A percentile compares a stretch with the other conserved stretches of the same genome.
Evolutionary conservation across 2,113 vertebrate genomes (phyloP).

Genomic region (Passer domesticus): DNA sequence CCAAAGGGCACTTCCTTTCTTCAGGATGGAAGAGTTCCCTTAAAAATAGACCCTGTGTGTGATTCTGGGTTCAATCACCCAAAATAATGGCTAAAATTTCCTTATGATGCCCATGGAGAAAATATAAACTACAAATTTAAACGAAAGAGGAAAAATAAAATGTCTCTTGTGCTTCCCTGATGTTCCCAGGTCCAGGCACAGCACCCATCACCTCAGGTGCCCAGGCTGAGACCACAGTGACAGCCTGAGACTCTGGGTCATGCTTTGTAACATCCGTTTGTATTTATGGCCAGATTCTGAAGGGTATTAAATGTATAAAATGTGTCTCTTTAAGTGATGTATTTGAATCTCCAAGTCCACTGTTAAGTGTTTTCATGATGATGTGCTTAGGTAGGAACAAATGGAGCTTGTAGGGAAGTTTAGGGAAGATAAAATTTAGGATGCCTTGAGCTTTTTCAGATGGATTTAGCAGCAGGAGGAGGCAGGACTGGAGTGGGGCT

Average conservation of each 20-base stretch:
- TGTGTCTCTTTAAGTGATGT: not conserved
- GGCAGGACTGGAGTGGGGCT: not conserved
- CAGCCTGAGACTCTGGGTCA: not conserved
- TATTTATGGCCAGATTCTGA: not conserved
- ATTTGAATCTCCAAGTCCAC: not conserved
- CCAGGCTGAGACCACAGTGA: not conserved
- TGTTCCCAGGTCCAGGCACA: not conserved
- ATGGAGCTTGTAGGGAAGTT: not conserved
- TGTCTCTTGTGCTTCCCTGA: not conserved
- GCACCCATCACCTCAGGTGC: not conserved
- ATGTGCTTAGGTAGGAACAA: slow-evolving; percentile 10
- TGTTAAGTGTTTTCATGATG: not conserved
- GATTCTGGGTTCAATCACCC: not conserved
- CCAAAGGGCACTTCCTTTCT: not conserved
- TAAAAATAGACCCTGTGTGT: not conserved
- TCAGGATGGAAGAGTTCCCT: not conserved
- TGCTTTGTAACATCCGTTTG: not conserved
- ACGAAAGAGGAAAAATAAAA: not conserved
- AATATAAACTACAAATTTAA: not conserved
- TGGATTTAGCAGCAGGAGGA: not conserved
- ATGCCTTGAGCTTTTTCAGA: not conserved
- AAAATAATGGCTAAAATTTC: not conserved
- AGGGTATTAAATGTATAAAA: slow-evolving; percentile 4
- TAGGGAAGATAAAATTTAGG: not conserved
- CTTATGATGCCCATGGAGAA: rapidly evolving